Evolutionary conservation across 2,113 vertebrate genomes (phyloP).

Genomic region (Myxocyprinus asiaticus): DNA sequence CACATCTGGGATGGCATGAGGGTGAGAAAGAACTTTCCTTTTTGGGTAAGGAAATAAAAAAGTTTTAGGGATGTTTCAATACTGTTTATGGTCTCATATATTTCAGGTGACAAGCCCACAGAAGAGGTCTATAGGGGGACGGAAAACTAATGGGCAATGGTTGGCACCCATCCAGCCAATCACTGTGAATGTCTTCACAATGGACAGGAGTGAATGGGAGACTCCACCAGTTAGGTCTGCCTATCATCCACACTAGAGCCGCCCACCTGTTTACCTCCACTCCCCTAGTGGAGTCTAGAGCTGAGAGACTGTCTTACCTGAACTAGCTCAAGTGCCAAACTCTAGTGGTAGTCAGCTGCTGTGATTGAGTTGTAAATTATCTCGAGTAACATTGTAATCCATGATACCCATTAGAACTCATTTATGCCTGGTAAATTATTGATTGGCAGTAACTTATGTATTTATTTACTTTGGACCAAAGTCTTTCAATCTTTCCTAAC

Average conservation of each 20-base stretch:
- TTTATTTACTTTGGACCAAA: constrained; percentile 53
- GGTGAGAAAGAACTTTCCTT: too few relatives aligned
- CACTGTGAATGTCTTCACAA: constrained; percentile 61
- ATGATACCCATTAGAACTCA: constrained; percentile 37
- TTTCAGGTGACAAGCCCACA: constrained; percentile 53
- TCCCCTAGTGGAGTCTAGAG: constrained; percentile 54
- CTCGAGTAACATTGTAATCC: constrained; percentile 27
- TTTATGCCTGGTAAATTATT: constrained; percentile 29
- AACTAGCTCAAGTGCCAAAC: constrained; percentile 62
- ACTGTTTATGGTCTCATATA: background rate
- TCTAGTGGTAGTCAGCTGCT: constrained; percentile 63
- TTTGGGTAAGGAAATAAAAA: too few relatives aligned
- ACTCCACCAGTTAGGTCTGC: constrained; percentile 47
- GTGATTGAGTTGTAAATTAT: constrained; percentile 52
- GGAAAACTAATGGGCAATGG: constrained; percentile 50
- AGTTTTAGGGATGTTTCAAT: background rate
- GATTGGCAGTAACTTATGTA: constrained; percentile 21
- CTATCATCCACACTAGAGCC: constrained; percentile 53
- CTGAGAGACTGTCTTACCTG: constrained; percentile 55
- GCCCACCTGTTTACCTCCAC: constrained; percentile 49
- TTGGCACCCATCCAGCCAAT: constrained; percentile 53
- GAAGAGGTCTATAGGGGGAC: constrained; percentile 42
- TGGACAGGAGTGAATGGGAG: constrained; percentile 49
- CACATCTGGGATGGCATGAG: too few relatives aligned
- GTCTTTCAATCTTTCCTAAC: constrained; percentile 33